These are phyloP conservation scores for Macheiramphus alcinus DNA, from an alignment of 2,113 vertebrate species.

Conservation along the genomic window DNA sequence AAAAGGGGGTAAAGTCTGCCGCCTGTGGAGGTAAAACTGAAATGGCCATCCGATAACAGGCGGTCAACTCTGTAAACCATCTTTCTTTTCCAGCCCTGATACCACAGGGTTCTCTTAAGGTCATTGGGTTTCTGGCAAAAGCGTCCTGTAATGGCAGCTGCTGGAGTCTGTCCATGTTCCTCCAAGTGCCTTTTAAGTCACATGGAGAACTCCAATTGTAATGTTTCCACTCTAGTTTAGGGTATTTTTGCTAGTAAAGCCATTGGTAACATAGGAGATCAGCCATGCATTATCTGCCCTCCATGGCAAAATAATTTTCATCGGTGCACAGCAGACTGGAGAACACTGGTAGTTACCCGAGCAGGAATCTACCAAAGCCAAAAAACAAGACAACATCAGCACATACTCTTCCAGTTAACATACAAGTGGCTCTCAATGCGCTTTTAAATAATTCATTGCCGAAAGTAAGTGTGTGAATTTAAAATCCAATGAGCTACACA, in stretches of 20 bases:
- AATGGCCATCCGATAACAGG: slow-evolving; percentile 63
- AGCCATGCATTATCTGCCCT: slow-evolving; percentile 85
- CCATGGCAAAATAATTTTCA: slow-evolving; percentile 78
- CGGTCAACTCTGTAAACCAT: slow-evolving; percentile 66
- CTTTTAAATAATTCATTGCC: neutral
- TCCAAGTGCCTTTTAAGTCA: slow-evolving; percentile 69
- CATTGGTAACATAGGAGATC: slow-evolving; percentile 78
- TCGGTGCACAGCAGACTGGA: slow-evolving; percentile 86
- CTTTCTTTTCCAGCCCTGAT: slow-evolving; percentile 68
- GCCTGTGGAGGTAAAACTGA: slow-evolving; percentile 65
- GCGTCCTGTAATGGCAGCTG: slow-evolving; percentile 69
- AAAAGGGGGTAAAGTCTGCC: slow-evolving; percentile 71
- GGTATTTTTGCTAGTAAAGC: slow-evolving; percentile 77
- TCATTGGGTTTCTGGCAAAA: slow-evolving; percentile 64
- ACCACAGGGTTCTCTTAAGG: slow-evolving; percentile 63
- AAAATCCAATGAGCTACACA: neutral
- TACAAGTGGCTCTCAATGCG: neutral
- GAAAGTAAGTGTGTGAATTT: neutral
- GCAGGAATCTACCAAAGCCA: slow-evolving; percentile 88
- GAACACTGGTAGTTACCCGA: slow-evolving; percentile 87
- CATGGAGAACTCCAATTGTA: slow-evolving; percentile 71
- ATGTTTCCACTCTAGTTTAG: slow-evolving; percentile 70
- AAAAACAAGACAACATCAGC: slow-evolving; percentile 71
- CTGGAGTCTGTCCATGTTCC: slow-evolving; percentile 69
- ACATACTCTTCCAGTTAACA: neutral